A percentile compares a stretch with the other conserved stretches of the same genome.
These are phyloP conservation scores for Clamator glandarius DNA, from an alignment of 2,797 vertebrate genomes.

Conservation along the genomic window DNA sequence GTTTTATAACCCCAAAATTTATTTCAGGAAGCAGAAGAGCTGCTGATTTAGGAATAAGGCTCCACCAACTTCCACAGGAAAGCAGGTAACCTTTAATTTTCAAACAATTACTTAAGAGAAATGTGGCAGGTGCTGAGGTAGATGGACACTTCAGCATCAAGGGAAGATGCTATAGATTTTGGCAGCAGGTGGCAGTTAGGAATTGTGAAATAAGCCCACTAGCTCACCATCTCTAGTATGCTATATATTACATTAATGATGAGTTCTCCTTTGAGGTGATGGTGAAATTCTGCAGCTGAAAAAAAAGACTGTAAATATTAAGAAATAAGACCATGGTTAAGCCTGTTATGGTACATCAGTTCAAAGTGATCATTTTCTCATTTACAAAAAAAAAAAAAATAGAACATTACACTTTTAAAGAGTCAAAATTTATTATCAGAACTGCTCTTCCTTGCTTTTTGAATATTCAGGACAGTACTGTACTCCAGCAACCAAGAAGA, in stretches of 20 bases:
- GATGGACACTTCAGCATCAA: not conserved
- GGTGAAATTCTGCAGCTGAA: constrained; percentile 5
- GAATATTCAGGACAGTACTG: not conserved
- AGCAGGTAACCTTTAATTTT: constrained; percentile 47
- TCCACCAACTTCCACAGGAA: constrained; percentile 15
- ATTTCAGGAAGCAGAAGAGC: constrained; percentile 49
- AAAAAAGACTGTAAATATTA: constrained; percentile 24
- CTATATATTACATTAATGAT: not conserved
- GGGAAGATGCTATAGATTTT: constrained; percentile 26
- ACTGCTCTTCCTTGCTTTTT: not conserved
- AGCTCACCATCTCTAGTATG: not conserved
- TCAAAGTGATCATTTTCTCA: not conserved
- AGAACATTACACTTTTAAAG: not conserved
- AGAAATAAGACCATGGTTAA: not conserved
- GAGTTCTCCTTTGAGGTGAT: not conserved
- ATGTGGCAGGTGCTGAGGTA: not conserved
- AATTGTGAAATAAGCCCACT: not conserved
- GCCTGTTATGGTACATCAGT: not conserved
- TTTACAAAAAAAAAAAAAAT: not conserved
- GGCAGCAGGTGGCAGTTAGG: constrained; percentile 9
- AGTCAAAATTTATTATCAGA: not conserved
- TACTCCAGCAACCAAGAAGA: not conserved
- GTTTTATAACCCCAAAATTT: constrained; percentile 50
- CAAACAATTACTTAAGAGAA: constrained; percentile 45
- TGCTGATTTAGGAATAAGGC: constrained; percentile 12